Evolutionary conservation across 2,797 vertebrate genomes (phyloP).

Genomic region (Balearica regulorum): DNA sequence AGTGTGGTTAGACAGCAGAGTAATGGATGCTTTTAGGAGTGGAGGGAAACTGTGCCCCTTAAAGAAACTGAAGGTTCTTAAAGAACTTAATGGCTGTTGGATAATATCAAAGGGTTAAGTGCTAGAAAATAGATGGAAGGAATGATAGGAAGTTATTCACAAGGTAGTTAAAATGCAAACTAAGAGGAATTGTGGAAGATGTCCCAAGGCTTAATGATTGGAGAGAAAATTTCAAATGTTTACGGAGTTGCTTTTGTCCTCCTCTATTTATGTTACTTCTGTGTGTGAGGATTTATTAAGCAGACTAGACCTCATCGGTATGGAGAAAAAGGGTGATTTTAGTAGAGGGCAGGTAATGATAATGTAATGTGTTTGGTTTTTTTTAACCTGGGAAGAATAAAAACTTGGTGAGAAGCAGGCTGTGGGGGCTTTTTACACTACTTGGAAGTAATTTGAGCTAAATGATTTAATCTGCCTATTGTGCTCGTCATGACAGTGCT

Average conservation of each 20-base stretch:
- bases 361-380: not conserved
- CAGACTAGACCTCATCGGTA: not conserved
- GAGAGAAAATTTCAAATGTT: not conserved
- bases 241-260: not conserved
- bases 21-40: not conserved
- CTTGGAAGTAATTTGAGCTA: not conserved
- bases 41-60: not conserved
- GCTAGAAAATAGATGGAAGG: not conserved
- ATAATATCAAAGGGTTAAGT: not conserved
- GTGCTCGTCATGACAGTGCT: not conserved
- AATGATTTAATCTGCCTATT: not conserved
- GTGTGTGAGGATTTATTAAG: not conserved
- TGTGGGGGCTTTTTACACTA: not conserved
- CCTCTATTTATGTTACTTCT: not conserved
- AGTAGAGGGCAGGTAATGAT: not conserved
- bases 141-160: not conserved
- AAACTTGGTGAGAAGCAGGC: not conserved
- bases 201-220: not conserved
- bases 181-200: not conserved
- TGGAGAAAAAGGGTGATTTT: not conserved
- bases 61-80: not conserved
- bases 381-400: not conserved
- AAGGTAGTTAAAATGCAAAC: not conserved
- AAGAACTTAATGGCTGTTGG: not conserved
- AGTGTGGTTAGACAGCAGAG: not conserved